Evolutionary conservation across 2,888 invertebrate species (phyloP), one percentile per base, ranked within the genome.

Genomic region (Drosophila buzzatii): DNA sequence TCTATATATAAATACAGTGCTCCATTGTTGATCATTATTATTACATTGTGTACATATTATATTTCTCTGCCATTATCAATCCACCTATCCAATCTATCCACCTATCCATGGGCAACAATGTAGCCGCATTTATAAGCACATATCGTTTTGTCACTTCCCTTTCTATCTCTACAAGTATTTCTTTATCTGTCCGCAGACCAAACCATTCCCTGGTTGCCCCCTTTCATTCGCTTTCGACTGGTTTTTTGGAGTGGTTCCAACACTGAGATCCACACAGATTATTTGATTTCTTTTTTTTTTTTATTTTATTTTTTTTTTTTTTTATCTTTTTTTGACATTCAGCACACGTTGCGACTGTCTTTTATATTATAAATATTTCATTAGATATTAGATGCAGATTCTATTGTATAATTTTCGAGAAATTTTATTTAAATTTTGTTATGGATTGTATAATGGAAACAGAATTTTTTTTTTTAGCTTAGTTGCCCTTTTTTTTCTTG

Each of bases 121-220:
- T 78, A 62, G 69, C 47, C 72, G 63, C 75, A 55, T 87, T 85
- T 85, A 82, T 81, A 70, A 70, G 58, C 67, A 62, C 67, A 70
- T 70, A 71, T 72, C 76, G 60, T 73, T 72, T 73, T 86, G 76
- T 76, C 70, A 74, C 57, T 70, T 66, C 31, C 33, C 70, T 51
- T 23, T 52, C 47, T 59, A 45, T 64, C 41, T 49, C 33, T 49
- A 45, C 14, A 61, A 39, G 31, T 59, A 39, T 58, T 44, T 44
- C 57, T 44, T 27, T 62, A 49, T 66, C 37, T 45, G 20, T 31
- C 35, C 27, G 49, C 31, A 47, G 35, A 47, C 58, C 61, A 44
- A 55, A 44, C 52, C 47, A 8, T 39, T n/a, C 39, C 49, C 53
- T 39, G 31, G 27, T 44, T 41, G 23, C 33, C 53, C 49, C 73